phyloP scores from a whole-genome alignment of 2,113 vertebrate species.

The Oreocharis arfaki region DNA sequence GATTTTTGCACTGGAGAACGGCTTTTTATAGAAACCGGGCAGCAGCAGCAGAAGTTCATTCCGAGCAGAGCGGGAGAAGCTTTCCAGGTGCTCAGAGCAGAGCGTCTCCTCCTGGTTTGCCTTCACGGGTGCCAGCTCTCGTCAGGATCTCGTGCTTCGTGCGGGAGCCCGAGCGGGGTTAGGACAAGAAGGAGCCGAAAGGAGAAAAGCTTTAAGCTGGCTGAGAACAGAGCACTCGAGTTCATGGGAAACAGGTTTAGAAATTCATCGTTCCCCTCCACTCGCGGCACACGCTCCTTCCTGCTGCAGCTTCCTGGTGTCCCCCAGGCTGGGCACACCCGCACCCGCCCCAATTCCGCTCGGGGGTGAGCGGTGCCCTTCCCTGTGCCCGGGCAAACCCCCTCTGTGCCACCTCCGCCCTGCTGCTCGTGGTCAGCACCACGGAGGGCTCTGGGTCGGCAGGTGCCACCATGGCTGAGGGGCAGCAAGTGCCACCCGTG shows the following conservation, averaged over 20 bases:
- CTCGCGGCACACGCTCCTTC: not conserved
- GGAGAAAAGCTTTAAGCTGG: not conserved
- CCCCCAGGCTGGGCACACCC: not conserved
- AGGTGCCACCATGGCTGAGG: not conserved
- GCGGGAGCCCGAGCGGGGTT: not conserved
- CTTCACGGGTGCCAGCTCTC: not conserved
- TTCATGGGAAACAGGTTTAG: not conserved
- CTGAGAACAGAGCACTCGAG: not conserved
- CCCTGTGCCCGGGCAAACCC: not conserved
- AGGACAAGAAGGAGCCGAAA: not conserved
- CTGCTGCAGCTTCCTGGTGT: not conserved
- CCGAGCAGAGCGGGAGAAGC: not conserved
- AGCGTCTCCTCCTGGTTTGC: not conserved
- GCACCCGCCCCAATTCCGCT: not conserved
- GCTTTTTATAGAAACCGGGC: not conserved
- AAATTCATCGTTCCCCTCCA: not conserved
- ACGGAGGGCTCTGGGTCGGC: fast-evolving
- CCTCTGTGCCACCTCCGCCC: not conserved
- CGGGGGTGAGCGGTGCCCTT: not conserved
- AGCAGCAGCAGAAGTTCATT: not conserved
- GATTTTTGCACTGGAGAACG: fast-evolving
- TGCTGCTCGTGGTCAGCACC: fast-evolving
- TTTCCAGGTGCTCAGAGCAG: not conserved
- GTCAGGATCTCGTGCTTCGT: not conserved
- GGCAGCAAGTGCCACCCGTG: not conserved